Conservation (phyloP, 1,140 invertebrate species). For the Araneus ventricosus region DNA sequence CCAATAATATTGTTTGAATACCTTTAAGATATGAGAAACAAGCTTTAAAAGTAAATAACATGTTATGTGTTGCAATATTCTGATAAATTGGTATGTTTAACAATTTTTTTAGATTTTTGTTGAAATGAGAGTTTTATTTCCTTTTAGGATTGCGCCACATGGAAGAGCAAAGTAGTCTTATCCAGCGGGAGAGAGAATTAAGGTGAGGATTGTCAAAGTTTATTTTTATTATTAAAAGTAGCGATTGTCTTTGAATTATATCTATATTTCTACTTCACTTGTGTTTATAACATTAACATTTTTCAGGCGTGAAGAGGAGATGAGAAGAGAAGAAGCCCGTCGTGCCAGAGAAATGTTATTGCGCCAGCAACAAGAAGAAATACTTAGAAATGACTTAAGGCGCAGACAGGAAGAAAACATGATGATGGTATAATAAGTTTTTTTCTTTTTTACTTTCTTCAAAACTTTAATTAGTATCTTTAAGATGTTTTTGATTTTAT, state of each 20-base stretch:
- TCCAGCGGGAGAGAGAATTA: constrained; percentile 93
- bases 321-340: constrained; percentile 89
- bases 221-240: neutral
- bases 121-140: neutral
- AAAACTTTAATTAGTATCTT: too few species aligned
- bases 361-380: constrained; percentile 89
- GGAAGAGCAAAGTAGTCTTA: constrained; percentile 91
- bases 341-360: constrained; percentile 89
- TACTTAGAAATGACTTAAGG: constrained; percentile 82
- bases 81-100: too few species aligned
- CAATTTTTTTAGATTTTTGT: too few species aligned
- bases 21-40: too few species aligned
- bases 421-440: constrained; percentile 53
- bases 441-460: neutral
- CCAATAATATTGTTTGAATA: too few species aligned
- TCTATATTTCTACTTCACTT: neutral
- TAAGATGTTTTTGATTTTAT: too few species aligned
- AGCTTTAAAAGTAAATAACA: too few species aligned
- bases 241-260: neutral
- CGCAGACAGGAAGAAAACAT: constrained; percentile 65
- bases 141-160: constrained; percentile 88
- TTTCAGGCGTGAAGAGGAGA: constrained; percentile 77
- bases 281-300: neutral
- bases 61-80: too few species aligned
- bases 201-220: constrained; percentile 79